Evolutionary conservation across 92 coral and sea anemone genomes (phyloP).

Genomic region (Epizoanthus fatuus): DNA sequence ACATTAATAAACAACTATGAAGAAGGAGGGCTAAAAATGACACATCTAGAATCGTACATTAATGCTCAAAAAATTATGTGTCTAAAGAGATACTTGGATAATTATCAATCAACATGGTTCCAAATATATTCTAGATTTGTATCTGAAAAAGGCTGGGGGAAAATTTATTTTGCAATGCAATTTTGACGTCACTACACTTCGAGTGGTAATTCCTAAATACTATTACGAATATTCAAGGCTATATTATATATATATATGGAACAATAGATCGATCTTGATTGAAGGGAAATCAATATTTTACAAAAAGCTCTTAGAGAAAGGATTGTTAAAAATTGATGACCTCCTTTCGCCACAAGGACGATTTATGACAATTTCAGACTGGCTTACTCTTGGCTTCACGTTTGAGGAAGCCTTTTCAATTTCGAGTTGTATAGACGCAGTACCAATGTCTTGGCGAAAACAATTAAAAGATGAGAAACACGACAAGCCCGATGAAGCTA

Average conservation of each 20-base stretch:
- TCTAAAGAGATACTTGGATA: slow-evolving; percentile 31
- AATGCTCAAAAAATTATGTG: slow-evolving; percentile 51
- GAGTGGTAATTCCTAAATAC: slow-evolving; percentile 14
- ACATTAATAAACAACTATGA: slow-evolving; percentile 27
- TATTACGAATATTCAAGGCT: slow-evolving; percentile 26
- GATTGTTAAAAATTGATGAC: slow-evolving; percentile 3
- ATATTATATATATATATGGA: slow-evolving; percentile 33
- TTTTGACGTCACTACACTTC: slow-evolving; percentile 23
- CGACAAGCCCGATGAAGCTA: not conserved
- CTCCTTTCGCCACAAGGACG: not conserved
- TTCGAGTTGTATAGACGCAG: slow-evolving; percentile 6
- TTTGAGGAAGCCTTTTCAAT: not conserved
- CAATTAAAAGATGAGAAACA: slow-evolving; percentile 1
- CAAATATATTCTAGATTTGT: slow-evolving; percentile 32
- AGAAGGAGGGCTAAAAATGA: slow-evolving; percentile 31
- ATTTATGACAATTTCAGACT: not conserved
- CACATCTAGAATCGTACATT: slow-evolving; percentile 41
- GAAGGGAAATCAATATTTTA: slow-evolving; percentile 21
- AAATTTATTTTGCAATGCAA: slow-evolving; percentile 39
- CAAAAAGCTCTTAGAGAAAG: slow-evolving; percentile 12
- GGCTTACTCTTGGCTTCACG: not conserved
- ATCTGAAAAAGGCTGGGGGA: slow-evolving; percentile 34
- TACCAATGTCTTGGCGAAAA: slow-evolving; percentile 7
- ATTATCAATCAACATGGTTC: slow-evolving; percentile 39
- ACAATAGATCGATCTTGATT: slow-evolving; percentile 22